phyloP scores from a whole-genome alignment of 1,140 invertebrate genomes.

The Pemphigus obesinymphae region DNA sequence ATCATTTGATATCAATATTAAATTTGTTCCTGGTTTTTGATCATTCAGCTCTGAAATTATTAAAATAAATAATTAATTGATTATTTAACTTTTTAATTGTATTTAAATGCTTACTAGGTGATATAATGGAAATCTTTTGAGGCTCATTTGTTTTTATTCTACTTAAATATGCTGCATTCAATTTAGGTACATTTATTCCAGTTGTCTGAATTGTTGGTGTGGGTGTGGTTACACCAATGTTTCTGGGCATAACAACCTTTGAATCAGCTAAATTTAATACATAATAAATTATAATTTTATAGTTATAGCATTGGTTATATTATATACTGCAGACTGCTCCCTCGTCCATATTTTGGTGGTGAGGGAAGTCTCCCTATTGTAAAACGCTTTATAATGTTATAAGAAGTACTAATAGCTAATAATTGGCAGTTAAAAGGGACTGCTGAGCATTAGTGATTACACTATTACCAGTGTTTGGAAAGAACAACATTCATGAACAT shows the following conservation, averaged over 20 bases:
- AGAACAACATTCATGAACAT: no score
- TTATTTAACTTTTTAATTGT: no score
- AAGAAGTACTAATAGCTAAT: no score
- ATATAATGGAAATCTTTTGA: background rate
- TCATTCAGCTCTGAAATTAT: conserved; percentile 10
- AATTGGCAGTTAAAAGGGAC: no score
- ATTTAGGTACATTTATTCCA: background rate
- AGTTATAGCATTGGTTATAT: background rate
- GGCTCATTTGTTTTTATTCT: background rate
- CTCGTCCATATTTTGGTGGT: no score
- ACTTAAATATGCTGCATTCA: background rate
- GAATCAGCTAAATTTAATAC: background rate
- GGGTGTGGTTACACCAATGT: background rate
- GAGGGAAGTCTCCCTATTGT: no score
- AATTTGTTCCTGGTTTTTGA: conserved; percentile 13
- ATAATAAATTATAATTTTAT: no score
- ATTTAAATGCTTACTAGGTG: conserved; percentile 2
- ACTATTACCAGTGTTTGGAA: no score
- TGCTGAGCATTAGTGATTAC: no score
- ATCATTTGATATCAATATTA: conserved; percentile 12
- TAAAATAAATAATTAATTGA: background rate
- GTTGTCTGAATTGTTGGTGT: background rate
- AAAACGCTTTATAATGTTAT: no score
- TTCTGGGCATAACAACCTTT: background rate
- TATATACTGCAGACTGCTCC: no score